These are phyloP conservation scores for Drosophila nasuta DNA, from an alignment of 1,140 invertebrate genomes.

Conservation along the genomic window DNA sequence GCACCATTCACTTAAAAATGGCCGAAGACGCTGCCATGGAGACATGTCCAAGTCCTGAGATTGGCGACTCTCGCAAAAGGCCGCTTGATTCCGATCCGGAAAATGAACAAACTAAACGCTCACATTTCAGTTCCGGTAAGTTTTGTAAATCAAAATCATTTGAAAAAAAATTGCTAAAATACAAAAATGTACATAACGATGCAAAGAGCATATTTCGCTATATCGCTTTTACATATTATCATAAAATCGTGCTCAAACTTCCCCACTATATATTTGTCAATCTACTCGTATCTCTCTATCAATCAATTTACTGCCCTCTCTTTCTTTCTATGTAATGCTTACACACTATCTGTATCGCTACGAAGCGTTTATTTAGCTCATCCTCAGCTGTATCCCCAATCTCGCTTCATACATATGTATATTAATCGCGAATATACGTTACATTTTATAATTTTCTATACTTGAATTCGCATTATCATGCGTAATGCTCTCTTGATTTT, in stretches of 20 bases:
- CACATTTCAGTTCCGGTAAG: slow-evolving; percentile 94
- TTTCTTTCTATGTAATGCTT: slow-evolving; percentile 29
- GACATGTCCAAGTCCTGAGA: slow-evolving; percentile 91
- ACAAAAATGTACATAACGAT: slow-evolving; percentile 41
- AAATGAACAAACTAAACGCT: slow-evolving; percentile 93
- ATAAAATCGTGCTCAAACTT: slow-evolving; percentile 65
- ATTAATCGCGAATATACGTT: not conserved
- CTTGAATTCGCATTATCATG: not conserved
- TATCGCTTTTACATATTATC: slow-evolving; percentile 74
- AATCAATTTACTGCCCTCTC: slow-evolving; percentile 39
- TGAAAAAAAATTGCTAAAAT: slow-evolving; percentile 35
- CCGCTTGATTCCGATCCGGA: slow-evolving; percentile 93
- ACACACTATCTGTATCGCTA: slow-evolving; percentile 27
- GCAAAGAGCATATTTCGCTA: slow-evolving; percentile 58
- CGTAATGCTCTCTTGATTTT: slow-evolving; percentile 7
- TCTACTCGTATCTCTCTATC: slow-evolving; percentile 27
- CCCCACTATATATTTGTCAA: slow-evolving; percentile 30
- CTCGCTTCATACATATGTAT: not conserved
- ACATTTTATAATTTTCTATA: slow-evolving; percentile 8
- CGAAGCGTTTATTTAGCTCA: slow-evolving; percentile 65
- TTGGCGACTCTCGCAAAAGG: slow-evolving; percentile 91
- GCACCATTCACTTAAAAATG: slow-evolving; percentile 84
- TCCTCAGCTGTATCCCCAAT: slow-evolving; percentile 44
- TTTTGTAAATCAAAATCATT: slow-evolving; percentile 70
- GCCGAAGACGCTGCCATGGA: slow-evolving; percentile 91